phyloP scores from a whole-genome alignment of 2,888 invertebrate genomes.

The Clitarchus hookeri region DNA sequence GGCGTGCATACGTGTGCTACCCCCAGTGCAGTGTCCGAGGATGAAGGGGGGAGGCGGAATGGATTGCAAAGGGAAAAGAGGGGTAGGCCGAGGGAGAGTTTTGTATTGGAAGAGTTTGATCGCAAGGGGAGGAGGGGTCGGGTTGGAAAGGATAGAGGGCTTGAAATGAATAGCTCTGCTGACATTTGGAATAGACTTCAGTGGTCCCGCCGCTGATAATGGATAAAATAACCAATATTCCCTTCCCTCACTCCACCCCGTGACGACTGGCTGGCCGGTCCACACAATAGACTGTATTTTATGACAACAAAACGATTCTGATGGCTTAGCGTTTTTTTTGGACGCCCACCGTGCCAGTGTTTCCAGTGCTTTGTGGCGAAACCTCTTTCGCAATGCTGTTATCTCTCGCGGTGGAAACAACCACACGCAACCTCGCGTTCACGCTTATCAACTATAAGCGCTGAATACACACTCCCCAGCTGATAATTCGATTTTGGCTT shows the following conservation, averaged over 20 bases:
- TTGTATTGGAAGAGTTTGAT: background rate
- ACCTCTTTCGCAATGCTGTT: background rate
- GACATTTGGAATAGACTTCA: conserved; percentile 25
- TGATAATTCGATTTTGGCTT: conserved; percentile 15
- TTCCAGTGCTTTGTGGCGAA: background rate
- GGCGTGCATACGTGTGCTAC: background rate
- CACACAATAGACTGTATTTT: conserved; percentile 20
- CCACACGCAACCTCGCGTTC: background rate
- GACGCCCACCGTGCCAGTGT: background rate
- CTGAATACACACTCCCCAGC: conserved; percentile 21
- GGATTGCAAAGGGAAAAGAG: background rate
- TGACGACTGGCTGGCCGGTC: background rate
- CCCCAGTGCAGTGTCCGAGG: background rate
- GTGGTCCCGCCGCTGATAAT: conserved; percentile 20
- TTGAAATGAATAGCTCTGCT: conserved; percentile 25
- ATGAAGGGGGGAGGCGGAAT: background rate
- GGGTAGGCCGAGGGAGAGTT: background rate
- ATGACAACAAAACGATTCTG: conserved; percentile 28
- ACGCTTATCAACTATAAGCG: background rate
- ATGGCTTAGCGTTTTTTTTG: background rate
- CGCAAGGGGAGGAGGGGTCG: background rate
- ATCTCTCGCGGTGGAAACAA: background rate
- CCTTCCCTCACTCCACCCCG: background rate
- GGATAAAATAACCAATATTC: conserved; percentile 26
- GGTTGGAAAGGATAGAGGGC: conserved; percentile 16